Conservation (phyloP, 92 coral and sea anemone genomes). For the Phymanthus crucifer region DNA sequence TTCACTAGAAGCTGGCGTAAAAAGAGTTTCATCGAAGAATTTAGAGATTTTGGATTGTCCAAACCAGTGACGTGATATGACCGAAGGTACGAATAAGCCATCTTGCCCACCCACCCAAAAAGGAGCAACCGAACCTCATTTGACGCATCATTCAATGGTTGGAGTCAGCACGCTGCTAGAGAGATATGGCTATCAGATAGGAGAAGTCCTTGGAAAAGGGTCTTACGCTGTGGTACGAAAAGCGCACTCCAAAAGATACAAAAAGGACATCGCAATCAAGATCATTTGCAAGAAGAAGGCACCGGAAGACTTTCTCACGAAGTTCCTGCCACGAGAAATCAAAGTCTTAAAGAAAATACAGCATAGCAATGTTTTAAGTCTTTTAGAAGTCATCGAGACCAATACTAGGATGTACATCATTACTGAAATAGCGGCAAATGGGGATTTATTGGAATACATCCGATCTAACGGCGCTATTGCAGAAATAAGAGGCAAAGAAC, state of each 20-base stretch:
- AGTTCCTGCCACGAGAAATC: slow-evolving; percentile 94
- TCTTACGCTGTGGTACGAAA: slow-evolving; percentile 93
- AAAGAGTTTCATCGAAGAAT: not conserved
- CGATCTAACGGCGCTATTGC: slow-evolving; percentile 81
- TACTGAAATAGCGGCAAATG: slow-evolving; percentile 88
- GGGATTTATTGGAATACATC: slow-evolving; percentile 87
- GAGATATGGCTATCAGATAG: slow-evolving; percentile 91
- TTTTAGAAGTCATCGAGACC: slow-evolving; percentile 95
- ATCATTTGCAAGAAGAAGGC: slow-evolving; percentile 99
- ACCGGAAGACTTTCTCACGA: slow-evolving; percentile 92
- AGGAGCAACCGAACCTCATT: not conserved
- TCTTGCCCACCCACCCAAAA: slow-evolving; percentile 6
- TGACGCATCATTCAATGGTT: slow-evolving; percentile 51
- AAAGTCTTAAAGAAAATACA: slow-evolving; percentile 86
- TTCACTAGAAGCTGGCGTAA: not conserved
- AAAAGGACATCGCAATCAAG: slow-evolving; percentile 86
- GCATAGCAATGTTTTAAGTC: slow-evolving; percentile 74
- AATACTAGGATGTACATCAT: slow-evolving; percentile 97
- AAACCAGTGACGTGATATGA: slow-evolving; percentile 6
- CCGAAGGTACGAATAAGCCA: not conserved
- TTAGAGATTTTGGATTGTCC: slow-evolving; percentile 5
- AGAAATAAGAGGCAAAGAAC: slow-evolving; percentile 51
- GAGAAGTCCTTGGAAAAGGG: slow-evolving; percentile 94
- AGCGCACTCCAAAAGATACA: slow-evolving; percentile 91
- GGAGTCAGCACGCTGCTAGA: slow-evolving; percentile 90